Percentiles rank a stretch among this genome's conserved stretches.
These are phyloP conservation scores for Amiota communis DNA, from an alignment of 2,888 invertebrate genomes.

Conservation along the genomic window DNA sequence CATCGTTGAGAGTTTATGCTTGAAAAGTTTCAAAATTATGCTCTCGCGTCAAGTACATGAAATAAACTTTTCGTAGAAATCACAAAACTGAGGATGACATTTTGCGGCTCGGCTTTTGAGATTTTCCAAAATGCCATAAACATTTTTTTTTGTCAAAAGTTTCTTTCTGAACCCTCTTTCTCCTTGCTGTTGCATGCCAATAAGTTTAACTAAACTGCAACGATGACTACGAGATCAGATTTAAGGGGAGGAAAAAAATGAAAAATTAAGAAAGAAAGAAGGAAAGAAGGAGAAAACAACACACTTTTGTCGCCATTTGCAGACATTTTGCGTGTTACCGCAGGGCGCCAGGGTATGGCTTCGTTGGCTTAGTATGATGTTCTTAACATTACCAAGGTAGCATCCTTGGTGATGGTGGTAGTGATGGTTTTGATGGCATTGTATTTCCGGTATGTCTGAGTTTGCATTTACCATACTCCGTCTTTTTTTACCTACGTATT, in stretches of 20 bases:
- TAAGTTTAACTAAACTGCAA: slow-evolving; percentile 41
- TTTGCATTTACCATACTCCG: background rate
- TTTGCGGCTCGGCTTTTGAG: slow-evolving; percentile 10
- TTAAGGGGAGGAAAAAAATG: background rate
- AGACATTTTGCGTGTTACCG: slow-evolving; percentile 22
- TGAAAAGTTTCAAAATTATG: too few relatives aligned
- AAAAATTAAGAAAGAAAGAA: background rate
- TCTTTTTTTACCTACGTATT: background rate
- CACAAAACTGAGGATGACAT: background rate
- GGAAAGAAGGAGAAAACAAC: too few relatives aligned
- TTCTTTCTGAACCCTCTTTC: slow-evolving; percentile 27
- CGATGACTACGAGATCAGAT: slow-evolving; percentile 46
- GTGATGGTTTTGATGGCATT: background rate
- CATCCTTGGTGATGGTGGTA: too few relatives aligned
- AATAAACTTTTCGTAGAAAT: background rate
- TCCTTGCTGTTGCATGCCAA: background rate
- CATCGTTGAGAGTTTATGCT: too few relatives aligned
- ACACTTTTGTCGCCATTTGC: slow-evolving; percentile 56
- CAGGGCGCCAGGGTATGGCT: slow-evolving; percentile 9
- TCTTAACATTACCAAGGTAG: too few relatives aligned
- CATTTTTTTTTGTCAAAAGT: background rate
- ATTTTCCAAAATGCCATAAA: slow-evolving; percentile 10
- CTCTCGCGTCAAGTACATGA: background rate
- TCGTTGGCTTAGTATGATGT: background rate
- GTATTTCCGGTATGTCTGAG: background rate